phyloP scores from a whole-genome alignment of 2,888 invertebrate species.

The Cheilosia grossa region DNA sequence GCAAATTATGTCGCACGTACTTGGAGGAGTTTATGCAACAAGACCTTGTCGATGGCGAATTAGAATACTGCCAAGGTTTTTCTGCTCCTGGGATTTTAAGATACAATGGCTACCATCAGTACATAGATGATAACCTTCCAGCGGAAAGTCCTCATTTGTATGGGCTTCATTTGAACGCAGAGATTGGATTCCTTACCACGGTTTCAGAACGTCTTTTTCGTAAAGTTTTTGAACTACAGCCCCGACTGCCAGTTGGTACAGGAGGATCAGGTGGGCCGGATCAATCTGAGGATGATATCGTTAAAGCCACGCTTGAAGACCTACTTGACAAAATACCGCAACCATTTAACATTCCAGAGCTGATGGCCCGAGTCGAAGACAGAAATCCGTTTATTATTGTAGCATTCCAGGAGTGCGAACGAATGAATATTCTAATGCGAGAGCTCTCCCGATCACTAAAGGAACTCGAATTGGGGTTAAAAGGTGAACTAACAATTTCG shows the following conservation, averaged over 20 bases:
- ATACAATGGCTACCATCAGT: slow-evolving; percentile 93
- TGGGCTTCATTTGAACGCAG: slow-evolving; percentile 96
- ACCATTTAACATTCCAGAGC: slow-evolving; percentile 92
- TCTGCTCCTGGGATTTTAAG: slow-evolving; percentile 94
- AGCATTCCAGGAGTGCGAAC: slow-evolving; percentile 95
- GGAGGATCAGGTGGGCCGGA: slow-evolving; percentile 84
- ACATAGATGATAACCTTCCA: slow-evolving; percentile 94
- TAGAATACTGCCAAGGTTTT: slow-evolving; percentile 92
- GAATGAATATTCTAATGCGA: slow-evolving; percentile 94
- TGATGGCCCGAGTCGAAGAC: slow-evolving; percentile 94
- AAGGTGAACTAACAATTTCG: slow-evolving; percentile 97
- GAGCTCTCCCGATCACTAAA: slow-evolving; percentile 92
- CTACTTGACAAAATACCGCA: slow-evolving; percentile 94
- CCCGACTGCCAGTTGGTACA: slow-evolving; percentile 90
- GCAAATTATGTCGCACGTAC: slow-evolving; percentile 93
- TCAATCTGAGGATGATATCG: slow-evolving; percentile 90
- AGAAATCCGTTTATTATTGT: slow-evolving; percentile 96
- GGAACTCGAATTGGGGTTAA: slow-evolving; percentile 94
- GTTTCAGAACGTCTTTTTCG: slow-evolving; percentile 93
- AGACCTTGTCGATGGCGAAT: slow-evolving; percentile 93
- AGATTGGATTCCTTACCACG: slow-evolving; percentile 95
- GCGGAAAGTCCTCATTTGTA: slow-evolving; percentile 95
- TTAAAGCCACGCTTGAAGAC: slow-evolving; percentile 90
- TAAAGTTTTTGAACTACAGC: slow-evolving; percentile 95
- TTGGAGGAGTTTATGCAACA: slow-evolving; percentile 94